phyloP scores from a whole-genome alignment of 2,888 invertebrate species.

The Eubasilissa splendida region DNA sequence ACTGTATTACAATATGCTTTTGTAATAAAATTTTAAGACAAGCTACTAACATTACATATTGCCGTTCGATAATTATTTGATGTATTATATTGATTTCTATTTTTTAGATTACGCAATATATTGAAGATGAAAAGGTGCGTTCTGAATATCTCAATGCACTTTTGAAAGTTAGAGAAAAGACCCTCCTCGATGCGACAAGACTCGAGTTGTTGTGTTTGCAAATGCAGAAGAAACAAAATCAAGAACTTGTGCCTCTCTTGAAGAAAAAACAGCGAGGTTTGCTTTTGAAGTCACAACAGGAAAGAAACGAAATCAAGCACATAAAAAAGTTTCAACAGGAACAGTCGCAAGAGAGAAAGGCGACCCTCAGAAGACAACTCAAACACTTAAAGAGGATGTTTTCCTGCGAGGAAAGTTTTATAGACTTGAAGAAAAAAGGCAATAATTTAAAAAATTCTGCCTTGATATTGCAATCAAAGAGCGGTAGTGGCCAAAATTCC shows the following conservation, averaged over 20 bases:
- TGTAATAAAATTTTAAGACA: too few relatives aligned
- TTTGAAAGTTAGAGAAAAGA: conserved; percentile 54
- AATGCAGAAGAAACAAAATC: conserved; percentile 51
- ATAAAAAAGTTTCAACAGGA: conserved; percentile 56
- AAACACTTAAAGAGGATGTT: conserved; percentile 54
- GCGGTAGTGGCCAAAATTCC: conserved; percentile 22
- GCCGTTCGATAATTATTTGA: not conserved
- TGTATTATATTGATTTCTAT: not conserved
- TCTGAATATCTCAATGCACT: conserved; percentile 51
- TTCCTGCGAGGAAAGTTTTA: conserved; percentile 28
- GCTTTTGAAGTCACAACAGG: conserved; percentile 53
- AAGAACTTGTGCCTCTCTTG: conserved; percentile 49
- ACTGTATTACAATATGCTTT: too few relatives aligned
- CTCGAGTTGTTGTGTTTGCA: conserved; percentile 52
- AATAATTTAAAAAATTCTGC: conserved; percentile 36
- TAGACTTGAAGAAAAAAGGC: conserved; percentile 39
- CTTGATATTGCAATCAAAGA: conserved; percentile 38
- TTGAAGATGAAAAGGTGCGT: conserved; percentile 54
- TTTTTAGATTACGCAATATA: conserved; percentile 54
- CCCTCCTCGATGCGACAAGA: conserved; percentile 51
- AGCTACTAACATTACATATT: too few relatives aligned
- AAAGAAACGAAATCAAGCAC: conserved; percentile 55
- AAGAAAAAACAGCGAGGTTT: conserved; percentile 56
- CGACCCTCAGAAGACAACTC: conserved; percentile 47
- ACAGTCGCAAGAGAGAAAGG: conserved; percentile 52